These are phyloP conservation scores for Nibea albiflora DNA, from an alignment of 2,113 vertebrate genomes.

Conservation along the genomic window DNA sequence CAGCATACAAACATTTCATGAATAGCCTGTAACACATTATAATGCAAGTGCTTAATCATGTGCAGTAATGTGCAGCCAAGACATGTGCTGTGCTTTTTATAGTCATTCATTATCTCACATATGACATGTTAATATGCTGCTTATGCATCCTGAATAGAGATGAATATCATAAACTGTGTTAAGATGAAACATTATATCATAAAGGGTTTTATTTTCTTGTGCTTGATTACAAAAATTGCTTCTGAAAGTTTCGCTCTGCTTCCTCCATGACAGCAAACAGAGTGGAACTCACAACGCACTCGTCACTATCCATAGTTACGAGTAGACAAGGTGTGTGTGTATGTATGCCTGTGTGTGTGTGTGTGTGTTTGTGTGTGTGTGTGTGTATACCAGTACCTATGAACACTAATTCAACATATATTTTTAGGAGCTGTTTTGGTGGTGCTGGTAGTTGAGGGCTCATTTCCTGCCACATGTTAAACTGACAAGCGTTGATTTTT, in stretches of 20 bases:
- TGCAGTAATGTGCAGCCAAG: background rate
- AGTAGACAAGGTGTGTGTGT: constrained; percentile 54
- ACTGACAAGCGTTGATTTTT: background rate
- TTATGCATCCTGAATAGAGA: background rate
- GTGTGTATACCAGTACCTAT: background rate
- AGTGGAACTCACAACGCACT: constrained; percentile 35
- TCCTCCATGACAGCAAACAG: constrained; percentile 50
- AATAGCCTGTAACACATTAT: background rate
- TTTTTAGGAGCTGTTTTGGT: background rate
- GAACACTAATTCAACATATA: background rate
- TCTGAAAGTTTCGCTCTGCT: constrained; percentile 48
- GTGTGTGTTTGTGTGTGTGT: constrained; percentile 50
- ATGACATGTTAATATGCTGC: background rate
- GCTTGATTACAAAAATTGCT: constrained; percentile 17
- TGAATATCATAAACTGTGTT: background rate
- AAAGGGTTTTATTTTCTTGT: background rate
- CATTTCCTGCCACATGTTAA: background rate
- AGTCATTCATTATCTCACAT: no score
- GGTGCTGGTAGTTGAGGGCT: background rate
- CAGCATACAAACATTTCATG: background rate
- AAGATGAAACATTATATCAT: background rate
- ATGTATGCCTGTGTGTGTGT: background rate
- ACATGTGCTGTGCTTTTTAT: background rate
- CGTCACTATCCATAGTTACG: constrained; percentile 17
- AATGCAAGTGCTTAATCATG: background rate